Evolutionary conservation across 2,113 vertebrate genomes (phyloP), one percentile per base, ranked within the genome.

Genomic region (Oncorhynchus tshawytscha): DNA sequence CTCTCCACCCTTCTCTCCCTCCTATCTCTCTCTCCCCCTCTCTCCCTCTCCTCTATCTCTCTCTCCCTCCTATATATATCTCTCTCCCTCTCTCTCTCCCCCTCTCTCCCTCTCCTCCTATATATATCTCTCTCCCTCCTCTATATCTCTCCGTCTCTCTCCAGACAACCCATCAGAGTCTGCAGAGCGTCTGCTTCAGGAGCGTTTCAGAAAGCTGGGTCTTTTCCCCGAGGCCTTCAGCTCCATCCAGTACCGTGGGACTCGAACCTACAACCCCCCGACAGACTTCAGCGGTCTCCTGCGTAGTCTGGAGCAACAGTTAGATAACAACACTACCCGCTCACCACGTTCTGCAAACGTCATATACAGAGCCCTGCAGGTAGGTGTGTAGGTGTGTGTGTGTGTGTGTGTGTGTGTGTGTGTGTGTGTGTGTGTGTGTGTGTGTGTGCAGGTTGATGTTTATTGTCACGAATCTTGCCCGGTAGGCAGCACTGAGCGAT

Each of bases 181-280:
- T 8, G 95, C 95, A 0, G 98, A 99, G 85, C 96, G 98, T 88
- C 94, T 99, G 69, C 95, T 99, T 79, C 97, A 99, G 92, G 97
- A 99, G 85, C 95, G 97, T 12, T 99, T 99, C 89, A 94, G 96
- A 85, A 98, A 96, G 89, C 89, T 99, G 78, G 94, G 95, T 71
- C 93, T 97, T 74, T 96, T 98, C 82, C 98, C 98, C 0, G 97
- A 99, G 88, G 97, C 98, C n/a, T 99, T 99, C 89, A 99, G 98
- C 86, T 99, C 98, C 65, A 92, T 99, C 81, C 97, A 97, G 88
- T 99, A 99, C 90, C 95, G 96, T 29, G 98, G 98, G 78, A 99
- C 97, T 15, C 96, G 97, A 71, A 99, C 97, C 45, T 96, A 97
- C 90, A 99, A 98, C 88, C 97, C 97, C 27, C 98, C 97, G 70